Base-by-base conservation (phyloP, 2,888 invertebrate species). In the Resseliella maxima region DNA sequence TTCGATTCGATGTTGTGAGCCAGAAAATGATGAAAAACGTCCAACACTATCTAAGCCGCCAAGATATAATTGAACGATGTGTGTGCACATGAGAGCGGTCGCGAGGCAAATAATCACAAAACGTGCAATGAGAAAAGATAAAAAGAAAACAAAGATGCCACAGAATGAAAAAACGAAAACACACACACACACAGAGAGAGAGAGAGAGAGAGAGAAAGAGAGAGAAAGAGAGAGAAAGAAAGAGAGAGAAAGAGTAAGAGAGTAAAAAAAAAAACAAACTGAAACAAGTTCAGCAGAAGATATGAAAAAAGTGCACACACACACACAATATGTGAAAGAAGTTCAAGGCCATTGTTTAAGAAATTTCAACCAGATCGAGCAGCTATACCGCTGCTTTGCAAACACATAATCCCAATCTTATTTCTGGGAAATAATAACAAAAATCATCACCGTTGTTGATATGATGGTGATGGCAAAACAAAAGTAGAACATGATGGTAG, bases 341-440 rank as follows among this genome's bases (percentile, higher is more conserved):
- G 72, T 72, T 72, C 72, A 72, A 72, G 72, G 72, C 72, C 72
- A 15, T 59, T 72, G 72, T 72, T 72, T 72, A 35, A n/a, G 31
- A 72, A 31, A 72, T 72, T 72, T 12, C n/a, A 72, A 72, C 15
- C 72, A 15, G 31, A 72, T 72, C 72, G 31, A 31, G 31, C 15
- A 72, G 31, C 31, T 72, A 31, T 72, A 72, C 27, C 15, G 72
- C 31, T 72, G 72, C 72, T 72, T 8, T 12, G 12, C 41, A 41
- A 5, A 50, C 50, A 50, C 50, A 8, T 5, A 59, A 59, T 59
- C 24, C 59, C 59, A n/a, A 59, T n/a, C n/a, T n/a, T n/a, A 12
- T 59, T 59, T 59, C 24, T n/a, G 24, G 15, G 15, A 59, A 59
- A 59, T 24, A 5, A 59, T 59, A n/a, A 24, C 24, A 27, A 24